A percentile compares a stretch with the other conserved stretches of the same genome.
Evolutionary conservation across 1,140 invertebrate species (phyloP).

Genomic region (Prorops nasuta): DNA sequence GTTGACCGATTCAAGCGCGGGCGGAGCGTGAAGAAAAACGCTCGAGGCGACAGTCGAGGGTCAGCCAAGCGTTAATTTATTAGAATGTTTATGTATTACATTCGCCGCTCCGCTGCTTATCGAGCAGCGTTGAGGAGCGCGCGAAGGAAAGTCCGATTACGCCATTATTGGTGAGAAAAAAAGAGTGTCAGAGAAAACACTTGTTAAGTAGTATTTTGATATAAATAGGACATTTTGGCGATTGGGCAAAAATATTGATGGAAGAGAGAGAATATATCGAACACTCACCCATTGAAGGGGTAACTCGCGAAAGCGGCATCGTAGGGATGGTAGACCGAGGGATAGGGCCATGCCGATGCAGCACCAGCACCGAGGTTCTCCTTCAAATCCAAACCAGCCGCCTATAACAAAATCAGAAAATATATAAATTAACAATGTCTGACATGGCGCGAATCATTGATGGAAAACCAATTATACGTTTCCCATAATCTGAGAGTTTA

Average conservation of each 20-base stretch:
- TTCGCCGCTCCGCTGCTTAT: slow-evolving; percentile 30
- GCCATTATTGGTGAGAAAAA: not conserved
- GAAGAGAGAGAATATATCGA: not conserved
- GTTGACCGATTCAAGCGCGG: slow-evolving; percentile 29
- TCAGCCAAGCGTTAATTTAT: slow-evolving; percentile 56
- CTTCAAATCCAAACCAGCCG: slow-evolving; percentile 79
- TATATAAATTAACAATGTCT: no score
- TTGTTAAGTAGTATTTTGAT: not conserved
- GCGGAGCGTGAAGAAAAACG: slow-evolving; percentile 35
- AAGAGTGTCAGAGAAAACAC: no score
- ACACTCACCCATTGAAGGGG: slow-evolving; percentile 87
- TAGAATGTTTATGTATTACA: slow-evolving; percentile 57
- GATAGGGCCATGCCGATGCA: slow-evolving; percentile 76
- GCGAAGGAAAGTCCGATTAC: not conserved
- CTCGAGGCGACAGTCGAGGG: slow-evolving; percentile 47
- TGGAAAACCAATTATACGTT: no score
- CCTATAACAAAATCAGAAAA: slow-evolving; percentile 49
- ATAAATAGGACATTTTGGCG: not conserved
- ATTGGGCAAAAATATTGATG: not conserved
- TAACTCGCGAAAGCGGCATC: slow-evolving; percentile 85
- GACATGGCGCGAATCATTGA: no score
- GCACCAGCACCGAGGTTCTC: slow-evolving; percentile 81
- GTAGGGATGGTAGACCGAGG: slow-evolving; percentile 86
- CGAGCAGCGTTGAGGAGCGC: not conserved
- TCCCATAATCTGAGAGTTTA: no score